Evolutionary conservation across 2,797 vertebrate genomes (phyloP).

Genomic region (Malurus leucopterus): DNA sequence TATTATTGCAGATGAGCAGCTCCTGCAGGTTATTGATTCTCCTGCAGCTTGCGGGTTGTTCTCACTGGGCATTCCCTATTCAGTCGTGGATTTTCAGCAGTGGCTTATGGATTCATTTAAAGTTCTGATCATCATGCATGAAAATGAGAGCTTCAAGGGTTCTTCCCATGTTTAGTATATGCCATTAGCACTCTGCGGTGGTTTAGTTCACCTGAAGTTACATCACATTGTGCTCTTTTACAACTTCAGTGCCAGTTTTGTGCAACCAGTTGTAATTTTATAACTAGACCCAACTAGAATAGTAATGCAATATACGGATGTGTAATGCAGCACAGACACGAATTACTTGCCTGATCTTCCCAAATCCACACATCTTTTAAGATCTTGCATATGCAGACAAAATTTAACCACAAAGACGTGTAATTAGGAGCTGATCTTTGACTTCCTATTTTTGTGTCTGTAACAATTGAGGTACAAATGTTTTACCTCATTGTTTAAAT

Average conservation of each 20-base stretch:
- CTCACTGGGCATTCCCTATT: fast-evolving
- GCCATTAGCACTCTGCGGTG: background rate
- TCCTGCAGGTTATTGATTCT: fast-evolving
- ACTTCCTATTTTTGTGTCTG: background rate
- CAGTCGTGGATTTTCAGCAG: background rate
- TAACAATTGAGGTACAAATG: background rate
- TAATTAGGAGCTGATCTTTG: background rate
- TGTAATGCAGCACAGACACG: fast-evolving
- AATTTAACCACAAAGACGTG: background rate
- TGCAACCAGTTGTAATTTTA: background rate
- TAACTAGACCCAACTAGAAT: background rate
- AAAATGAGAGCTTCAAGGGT: background rate
- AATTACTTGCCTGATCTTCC: background rate
- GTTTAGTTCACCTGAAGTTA: background rate
- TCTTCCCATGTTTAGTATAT: fast-evolving
- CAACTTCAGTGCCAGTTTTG: background rate
- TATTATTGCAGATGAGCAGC: background rate
- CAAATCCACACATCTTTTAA: background rate
- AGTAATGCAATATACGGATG: fast-evolving
- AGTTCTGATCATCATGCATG: background rate
- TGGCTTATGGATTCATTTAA: background rate
- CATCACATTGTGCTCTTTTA: background rate
- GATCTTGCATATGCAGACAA: background rate
- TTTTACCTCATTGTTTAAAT: background rate
- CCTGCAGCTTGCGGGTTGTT: background rate